These are phyloP conservation scores for Phyllotreta striolata DNA, from an alignment of 2,888 invertebrate genomes.

Conservation along the genomic window DNA sequence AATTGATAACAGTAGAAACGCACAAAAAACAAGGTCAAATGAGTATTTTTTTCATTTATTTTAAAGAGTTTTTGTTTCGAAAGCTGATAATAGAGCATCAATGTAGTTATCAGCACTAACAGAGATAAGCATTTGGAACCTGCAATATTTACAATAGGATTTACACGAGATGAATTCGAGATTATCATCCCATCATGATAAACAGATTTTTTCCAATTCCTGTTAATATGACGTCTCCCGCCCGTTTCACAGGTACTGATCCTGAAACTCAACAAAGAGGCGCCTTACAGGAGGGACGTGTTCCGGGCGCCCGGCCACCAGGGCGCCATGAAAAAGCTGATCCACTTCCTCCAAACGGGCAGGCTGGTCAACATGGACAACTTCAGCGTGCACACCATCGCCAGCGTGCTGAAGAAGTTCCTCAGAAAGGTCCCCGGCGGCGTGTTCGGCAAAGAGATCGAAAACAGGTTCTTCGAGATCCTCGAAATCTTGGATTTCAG, in stretches of 20 bases:
- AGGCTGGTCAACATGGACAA: slow-evolving; percentile 92
- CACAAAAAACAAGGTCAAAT: too few relatives aligned
- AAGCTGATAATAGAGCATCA: background rate
- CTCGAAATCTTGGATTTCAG: slow-evolving; percentile 83
- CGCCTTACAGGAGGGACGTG: slow-evolving; percentile 90
- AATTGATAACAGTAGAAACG: too few relatives aligned
- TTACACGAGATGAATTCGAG: background rate
- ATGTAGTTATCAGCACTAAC: background rate
- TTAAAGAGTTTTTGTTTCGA: background rate
- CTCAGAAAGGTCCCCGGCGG: slow-evolving; percentile 96
- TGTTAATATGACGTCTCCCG: background rate
- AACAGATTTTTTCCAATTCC: background rate
- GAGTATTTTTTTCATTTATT: background rate
- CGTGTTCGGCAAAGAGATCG: slow-evolving; percentile 91
- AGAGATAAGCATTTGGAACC: background rate
- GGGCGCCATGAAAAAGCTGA: slow-evolving; percentile 92
- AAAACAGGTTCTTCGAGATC: slow-evolving; percentile 87
- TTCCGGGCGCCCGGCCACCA: slow-evolving; percentile 96
- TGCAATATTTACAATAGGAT: slow-evolving; percentile 2
- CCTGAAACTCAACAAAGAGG: slow-evolving; percentile 93
- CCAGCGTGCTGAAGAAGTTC: slow-evolving; percentile 98
- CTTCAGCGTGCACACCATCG: slow-evolving; percentile 97
- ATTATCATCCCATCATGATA: background rate
- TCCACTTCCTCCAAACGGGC: slow-evolving; percentile 89
- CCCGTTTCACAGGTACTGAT: slow-evolving; percentile 82